Base-by-base conservation (phyloP, 2,888 invertebrate genomes). In the Perdita meconis region DNA sequence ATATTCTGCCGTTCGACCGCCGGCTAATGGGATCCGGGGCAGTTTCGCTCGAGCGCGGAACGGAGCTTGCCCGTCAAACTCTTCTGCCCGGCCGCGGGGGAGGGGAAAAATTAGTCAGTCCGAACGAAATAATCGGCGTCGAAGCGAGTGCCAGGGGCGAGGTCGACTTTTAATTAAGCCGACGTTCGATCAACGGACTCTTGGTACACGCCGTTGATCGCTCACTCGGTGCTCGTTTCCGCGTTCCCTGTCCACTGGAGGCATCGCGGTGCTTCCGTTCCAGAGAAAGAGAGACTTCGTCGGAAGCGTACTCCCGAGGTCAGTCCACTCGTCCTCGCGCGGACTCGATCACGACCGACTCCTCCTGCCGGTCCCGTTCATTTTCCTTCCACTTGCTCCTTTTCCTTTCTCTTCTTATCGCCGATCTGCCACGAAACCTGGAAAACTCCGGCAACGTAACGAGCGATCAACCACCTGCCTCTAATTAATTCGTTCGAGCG, bases 131-230 rank as follows among this genome's bases (percentile, higher is more conserved):
- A 34, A 73, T 74, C 73, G 44, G 36, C 42, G 51, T 67, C 51
- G 63, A 71, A 56, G 50, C 36, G 42, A 57, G 53, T 30, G 68
- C 73, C 75, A 64, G 57, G 67, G 81, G 79, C 76, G 80, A 82
- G 79, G 69, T 67, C 74, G 72, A 74, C 66, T 82, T 82, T 86
- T 86, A 85, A 86, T 86, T 86, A 84, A 82, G 40, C 65, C 64
- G 68, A 70, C 77, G 76, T 72, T 77, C 78, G 76, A 86, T 86
- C 86, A 82, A 78, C 66, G 30, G 56, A 47, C 68, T 56, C 53
- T 70, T 70, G 57, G 60, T 74, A 59, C 76, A 77, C 79, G n/a
- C n/a, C 79, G 81, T 83, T 69, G 69, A 68, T 56, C 71, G 44
- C 50, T 76, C 51, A 73, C 55, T 83, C 63, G 36, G 53, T 1